Evolutionary conservation across 2,113 vertebrate species (phyloP).

Genomic region (Brachypodius melanocephalos): DNA sequence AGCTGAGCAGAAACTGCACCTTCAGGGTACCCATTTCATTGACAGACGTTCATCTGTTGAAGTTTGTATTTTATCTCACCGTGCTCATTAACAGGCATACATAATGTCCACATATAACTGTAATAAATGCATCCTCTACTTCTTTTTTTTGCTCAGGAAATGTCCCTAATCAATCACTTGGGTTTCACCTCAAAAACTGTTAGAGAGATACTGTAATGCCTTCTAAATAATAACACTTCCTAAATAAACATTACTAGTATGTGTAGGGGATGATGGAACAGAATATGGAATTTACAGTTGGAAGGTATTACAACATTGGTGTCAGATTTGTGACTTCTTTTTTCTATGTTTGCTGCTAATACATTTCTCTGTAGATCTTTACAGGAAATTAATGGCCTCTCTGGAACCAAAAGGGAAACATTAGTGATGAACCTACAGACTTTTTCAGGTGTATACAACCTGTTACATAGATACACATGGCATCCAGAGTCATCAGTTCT

Average conservation of each 20-base stretch:
- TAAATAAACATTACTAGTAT: background rate
- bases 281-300: background rate
- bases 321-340: background rate
- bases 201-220: background rate
- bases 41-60: background rate
- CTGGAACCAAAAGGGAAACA: background rate
- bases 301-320: background rate
- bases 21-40: background rate
- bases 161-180: background rate
- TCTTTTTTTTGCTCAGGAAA: background rate
- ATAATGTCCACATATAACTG: background rate
- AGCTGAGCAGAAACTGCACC: background rate
- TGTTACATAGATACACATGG: background rate
- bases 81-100: background rate
- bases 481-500: background rate
- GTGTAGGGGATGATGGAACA: background rate
- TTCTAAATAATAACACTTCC: background rate
- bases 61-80: background rate
- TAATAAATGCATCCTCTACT: background rate
- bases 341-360: background rate
- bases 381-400: background rate
- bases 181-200: background rate
- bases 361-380: background rate
- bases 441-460: background rate
- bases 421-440: background rate